These are phyloP conservation scores for Cyclina sinensis DNA, from an alignment of 1,140 invertebrate genomes.

Conservation along the genomic window DNA sequence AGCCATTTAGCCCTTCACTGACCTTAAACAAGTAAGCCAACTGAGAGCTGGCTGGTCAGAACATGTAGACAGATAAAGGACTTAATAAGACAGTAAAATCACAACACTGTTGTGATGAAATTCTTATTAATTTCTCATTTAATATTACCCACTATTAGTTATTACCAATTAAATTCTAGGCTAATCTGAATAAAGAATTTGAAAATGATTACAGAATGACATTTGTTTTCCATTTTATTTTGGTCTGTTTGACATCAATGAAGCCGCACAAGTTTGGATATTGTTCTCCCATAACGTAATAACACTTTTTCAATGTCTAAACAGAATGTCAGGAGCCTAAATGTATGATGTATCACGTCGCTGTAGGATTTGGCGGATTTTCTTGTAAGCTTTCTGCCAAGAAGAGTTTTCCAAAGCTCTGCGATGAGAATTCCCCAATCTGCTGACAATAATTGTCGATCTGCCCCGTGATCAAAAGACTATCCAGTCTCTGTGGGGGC, in stretches of 20 bases:
- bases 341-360: background rate
- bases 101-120: no score
- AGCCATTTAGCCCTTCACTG: no score
- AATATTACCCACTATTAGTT: no score
- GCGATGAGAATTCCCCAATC: slow-evolving; percentile 97
- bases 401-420: slow-evolving; percentile 98
- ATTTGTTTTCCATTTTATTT: slow-evolving; percentile 80
- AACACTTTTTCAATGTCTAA: background rate
- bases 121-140: no score
- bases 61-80: no score
- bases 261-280: slow-evolving; percentile 53
- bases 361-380: slow-evolving; percentile 41
- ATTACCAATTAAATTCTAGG: no score
- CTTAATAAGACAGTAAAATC: no score
- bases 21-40: no score
- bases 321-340: background rate
- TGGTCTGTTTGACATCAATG: background rate
- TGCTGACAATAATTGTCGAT: slow-evolving; percentile 97
- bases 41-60: no score
- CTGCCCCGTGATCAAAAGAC: slow-evolving; percentile 97
- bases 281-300: background rate
- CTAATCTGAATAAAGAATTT: no score
- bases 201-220: no score
- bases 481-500: slow-evolving; percentile 95
- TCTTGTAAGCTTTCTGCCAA: slow-evolving; percentile 91